Conservation (phyloP, 2,888 invertebrate genomes). For the Rotaria sp. region DNA sequence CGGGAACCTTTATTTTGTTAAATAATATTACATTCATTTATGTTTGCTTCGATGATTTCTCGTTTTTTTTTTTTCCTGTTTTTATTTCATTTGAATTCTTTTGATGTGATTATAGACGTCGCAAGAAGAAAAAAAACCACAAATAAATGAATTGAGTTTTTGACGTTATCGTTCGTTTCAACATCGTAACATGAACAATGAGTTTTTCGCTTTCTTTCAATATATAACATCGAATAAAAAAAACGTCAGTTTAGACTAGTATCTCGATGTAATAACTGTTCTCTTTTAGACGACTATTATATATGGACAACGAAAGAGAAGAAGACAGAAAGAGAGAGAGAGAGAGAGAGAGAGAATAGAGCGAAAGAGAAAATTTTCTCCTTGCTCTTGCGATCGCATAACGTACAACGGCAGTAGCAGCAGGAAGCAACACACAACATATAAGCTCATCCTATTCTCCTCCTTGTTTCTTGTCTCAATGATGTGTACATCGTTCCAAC, state of each 20-base stretch:
- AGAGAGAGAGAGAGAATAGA: neutral
- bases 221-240: neutral
- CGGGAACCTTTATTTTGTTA: neutral
- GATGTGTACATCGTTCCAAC: neutral
- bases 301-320: neutral
- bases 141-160: neutral
- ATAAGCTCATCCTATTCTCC: neutral
- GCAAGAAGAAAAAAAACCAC: neutral
- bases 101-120: neutral
- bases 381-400: neutral
- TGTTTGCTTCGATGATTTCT: neutral
- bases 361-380: neutral
- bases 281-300: neutral
- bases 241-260: neutral
- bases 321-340: neutral
- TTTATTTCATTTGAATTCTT: neutral
- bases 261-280: neutral
- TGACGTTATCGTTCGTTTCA: neutral
- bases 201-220: neutral
- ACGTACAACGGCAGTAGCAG: slow-evolving; percentile 10
- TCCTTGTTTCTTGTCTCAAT: neutral
- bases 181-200: neutral
- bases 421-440: slow-evolving; percentile 1
- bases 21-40: neutral
- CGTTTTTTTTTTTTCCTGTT: neutral